phyloP scores from a whole-genome alignment of 2,797 vertebrate species.

The Danionella dracula region DNA sequence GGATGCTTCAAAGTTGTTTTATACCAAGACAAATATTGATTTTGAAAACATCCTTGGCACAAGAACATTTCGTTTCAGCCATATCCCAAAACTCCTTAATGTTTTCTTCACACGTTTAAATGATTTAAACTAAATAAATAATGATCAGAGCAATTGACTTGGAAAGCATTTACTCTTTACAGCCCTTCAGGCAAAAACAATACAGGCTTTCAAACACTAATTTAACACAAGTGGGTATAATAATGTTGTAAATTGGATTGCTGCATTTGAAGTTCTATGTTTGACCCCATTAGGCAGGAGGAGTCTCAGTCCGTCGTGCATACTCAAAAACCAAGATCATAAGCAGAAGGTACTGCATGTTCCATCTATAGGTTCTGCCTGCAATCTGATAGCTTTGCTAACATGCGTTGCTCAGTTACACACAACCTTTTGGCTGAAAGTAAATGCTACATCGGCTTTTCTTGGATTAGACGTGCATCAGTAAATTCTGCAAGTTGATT shows the following conservation, averaged over 20 bases:
- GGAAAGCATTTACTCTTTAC: background rate
- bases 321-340: background rate
- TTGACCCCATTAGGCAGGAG: background rate
- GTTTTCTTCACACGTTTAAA: background rate
- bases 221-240: background rate
- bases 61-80: background rate
- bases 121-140: conserved; percentile 22
- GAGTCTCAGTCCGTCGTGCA: too few relatives aligned
- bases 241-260: background rate
- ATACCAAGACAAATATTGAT: background rate
- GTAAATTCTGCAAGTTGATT: conserved; percentile 10
- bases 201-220: background rate
- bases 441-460: conserved; percentile 9
- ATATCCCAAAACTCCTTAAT: background rate
- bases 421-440: conserved; percentile 22
- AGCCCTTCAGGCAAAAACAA: background rate
- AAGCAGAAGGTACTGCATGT: background rate
- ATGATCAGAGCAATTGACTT: conserved; percentile 10
- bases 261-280: background rate
- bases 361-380: conserved; percentile 25
- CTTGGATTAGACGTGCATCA: background rate
- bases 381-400: conserved; percentile 31
- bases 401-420: conserved; percentile 14
- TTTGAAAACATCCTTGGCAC: background rate
- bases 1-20: background rate